Evolutionary conservation across 2,797 vertebrate species (phyloP), one percentile per base, ranked within the genome.

Genomic region (Lemur catta): DNA sequence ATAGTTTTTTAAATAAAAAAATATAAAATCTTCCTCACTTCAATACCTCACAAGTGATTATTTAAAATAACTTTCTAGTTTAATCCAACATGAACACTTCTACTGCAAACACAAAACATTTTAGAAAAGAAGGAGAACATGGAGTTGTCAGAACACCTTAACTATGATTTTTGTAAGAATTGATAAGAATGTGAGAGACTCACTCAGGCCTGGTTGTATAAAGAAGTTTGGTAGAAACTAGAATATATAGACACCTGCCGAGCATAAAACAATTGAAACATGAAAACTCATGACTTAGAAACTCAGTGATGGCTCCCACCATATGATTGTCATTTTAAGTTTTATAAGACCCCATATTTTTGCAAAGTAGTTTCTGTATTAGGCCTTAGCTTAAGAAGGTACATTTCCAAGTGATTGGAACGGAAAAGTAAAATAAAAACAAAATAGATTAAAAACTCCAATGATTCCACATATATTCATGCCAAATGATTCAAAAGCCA

Each of bases 371-470:
- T 75, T 93, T 92, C 84, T 81, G 30, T 13, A 75, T 46, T 55
- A 48, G 28, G 46, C 7, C 80, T 93, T 63, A 86, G 69, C 46
- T 92, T 13, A 63, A 61, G 72, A 85, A 90, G 55, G 46, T 46
- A 79, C 17, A 63, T 85, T 89, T 87, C 65, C 41, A 90, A 89
- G 59, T 48, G 46, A 89, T 57, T 50, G 55, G 33, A 91, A 84
- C 30, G 61, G 43, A 57, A 35, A 38, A n/a, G 12, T 30, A 71
- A 61, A 67, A 79, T 55, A 41, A 93, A 84, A 78, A 20, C 52
- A 61, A 85, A 85, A 94, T 22, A 89, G 79, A 94, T 84, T 43
- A 80, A 94, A 92, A 95, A 59, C 50, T 35, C 48, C 5, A 57
- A 57, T 6, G 33, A 92, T 33, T 48, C 76, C 76, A 92, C 48